Conservation (phyloP, 2,888 invertebrate species). For the Netelia melanura region DNA sequence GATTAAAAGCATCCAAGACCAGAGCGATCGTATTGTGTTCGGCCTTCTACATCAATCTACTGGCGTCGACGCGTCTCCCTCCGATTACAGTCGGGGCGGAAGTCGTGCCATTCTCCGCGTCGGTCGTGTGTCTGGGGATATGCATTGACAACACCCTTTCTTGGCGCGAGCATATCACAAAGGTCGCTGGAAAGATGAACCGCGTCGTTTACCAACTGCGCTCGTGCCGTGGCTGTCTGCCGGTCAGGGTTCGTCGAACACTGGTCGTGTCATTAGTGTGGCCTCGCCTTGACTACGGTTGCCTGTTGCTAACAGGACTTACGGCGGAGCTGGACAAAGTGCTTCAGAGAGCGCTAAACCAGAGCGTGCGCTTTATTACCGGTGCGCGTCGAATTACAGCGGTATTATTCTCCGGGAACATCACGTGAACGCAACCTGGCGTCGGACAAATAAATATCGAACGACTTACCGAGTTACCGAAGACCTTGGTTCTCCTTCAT, state of each 20-base stretch:
- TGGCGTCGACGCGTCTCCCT: no score
- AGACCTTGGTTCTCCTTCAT: no score
- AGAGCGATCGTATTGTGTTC: background rate
- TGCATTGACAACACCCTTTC: background rate
- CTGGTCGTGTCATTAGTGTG: background rate
- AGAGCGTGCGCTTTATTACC: no score
- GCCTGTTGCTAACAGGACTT: background rate
- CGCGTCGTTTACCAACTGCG: background rate
- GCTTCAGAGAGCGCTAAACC: background rate
- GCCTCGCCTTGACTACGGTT: background rate
- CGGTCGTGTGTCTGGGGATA: background rate
- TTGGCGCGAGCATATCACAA: background rate
- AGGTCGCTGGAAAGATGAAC: background rate
- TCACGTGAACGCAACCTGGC: no score
- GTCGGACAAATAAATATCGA: no score
- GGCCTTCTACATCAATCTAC: background rate
- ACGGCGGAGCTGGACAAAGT: no score
- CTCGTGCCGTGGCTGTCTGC: background rate
- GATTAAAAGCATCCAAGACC: background rate
- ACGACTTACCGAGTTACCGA: no score
- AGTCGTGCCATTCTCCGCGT: background rate
- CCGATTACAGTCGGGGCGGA: background rate
- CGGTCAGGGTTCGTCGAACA: background rate
- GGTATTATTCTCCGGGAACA: no score
- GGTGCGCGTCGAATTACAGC: no score